Percentiles rank a stretch among this genome's conserved stretches.
These are phyloP conservation scores for Monarcha castaneiventris DNA, from an alignment of 2,113 vertebrate genomes.

Conservation along the genomic window DNA sequence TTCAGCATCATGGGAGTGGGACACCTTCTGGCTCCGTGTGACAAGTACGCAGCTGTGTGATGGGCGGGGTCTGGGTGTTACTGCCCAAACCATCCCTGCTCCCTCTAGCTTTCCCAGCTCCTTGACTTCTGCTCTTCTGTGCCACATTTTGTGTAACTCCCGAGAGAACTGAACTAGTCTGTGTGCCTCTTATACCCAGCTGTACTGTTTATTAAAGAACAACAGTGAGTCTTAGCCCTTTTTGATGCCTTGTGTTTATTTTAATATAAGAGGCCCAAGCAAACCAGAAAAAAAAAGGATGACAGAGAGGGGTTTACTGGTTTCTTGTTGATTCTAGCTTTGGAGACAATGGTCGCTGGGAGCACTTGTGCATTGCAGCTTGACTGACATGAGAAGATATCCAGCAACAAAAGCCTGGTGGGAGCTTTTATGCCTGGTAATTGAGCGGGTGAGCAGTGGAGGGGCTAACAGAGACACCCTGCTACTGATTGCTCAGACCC, in stretches of 20 bases:
- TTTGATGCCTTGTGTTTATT: not conserved
- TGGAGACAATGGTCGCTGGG: not conserved
- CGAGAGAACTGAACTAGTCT: conserved; percentile 32
- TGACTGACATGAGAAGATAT: not conserved
- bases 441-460: not conserved
- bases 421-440: not conserved
- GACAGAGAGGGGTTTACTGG: not conserved
- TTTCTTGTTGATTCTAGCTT: not conserved
- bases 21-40: not conserved
- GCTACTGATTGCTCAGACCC: not conserved
- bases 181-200: conserved; percentile 24
- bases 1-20: not conserved
- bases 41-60: not conserved
- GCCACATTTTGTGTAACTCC: conserved; percentile 18
- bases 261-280: not conserved
- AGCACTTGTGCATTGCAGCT: not conserved
- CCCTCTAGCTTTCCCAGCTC: conserved; percentile 1
- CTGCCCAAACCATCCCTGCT: not conserved
- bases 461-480: not conserved
- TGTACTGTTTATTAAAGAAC: conserved; percentile 47
- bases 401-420: not conserved
- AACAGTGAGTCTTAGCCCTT: not conserved
- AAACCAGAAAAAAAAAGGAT: not conserved
- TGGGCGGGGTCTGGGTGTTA: not conserved
- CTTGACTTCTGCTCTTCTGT: not conserved